phyloP scores from a whole-genome alignment of 2,888 invertebrate genomes.

The Neoascia interrupta region DNA sequence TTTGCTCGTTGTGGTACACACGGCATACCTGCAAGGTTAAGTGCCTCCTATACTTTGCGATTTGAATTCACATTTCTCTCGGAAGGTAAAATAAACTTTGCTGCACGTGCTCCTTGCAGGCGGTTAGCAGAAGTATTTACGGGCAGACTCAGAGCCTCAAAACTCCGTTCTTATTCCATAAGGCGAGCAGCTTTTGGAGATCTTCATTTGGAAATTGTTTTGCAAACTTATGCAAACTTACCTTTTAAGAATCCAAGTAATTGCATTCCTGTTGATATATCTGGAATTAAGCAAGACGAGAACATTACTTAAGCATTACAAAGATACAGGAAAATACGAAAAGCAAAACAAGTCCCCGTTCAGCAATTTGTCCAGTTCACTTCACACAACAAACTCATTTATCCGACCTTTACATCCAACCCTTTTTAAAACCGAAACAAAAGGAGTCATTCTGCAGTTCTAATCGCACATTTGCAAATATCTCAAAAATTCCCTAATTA shows the following conservation, averaged over 20 bases:
- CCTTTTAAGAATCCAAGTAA: constrained; percentile 39
- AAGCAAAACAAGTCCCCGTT: not conserved
- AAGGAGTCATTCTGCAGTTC: not conserved
- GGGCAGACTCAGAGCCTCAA: no score
- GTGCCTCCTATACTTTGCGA: no score
- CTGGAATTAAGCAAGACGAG: constrained; percentile 30
- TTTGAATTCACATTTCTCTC: no score
- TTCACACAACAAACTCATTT: constrained; percentile 2
- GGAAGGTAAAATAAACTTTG: no score
- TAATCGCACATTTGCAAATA: constrained; percentile 26
- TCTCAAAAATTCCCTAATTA: constrained; percentile 55
- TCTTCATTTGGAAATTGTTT: no score
- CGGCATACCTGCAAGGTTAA: no score
- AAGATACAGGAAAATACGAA: not conserved
- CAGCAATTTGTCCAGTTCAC: constrained; percentile 17
- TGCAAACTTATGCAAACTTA: constrained; percentile 21
- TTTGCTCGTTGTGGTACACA: no score
- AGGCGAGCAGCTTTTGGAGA: no score
- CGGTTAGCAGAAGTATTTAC: no score
- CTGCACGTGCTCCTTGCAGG: no score
- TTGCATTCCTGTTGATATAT: constrained; percentile 36
- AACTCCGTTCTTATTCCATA: no score
- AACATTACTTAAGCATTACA: constrained; percentile 3
- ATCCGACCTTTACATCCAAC: not conserved
- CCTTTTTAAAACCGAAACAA: not conserved